phyloP scores from a whole-genome alignment of 2,888 invertebrate genomes.

The Trichopoda pennipes region DNA sequence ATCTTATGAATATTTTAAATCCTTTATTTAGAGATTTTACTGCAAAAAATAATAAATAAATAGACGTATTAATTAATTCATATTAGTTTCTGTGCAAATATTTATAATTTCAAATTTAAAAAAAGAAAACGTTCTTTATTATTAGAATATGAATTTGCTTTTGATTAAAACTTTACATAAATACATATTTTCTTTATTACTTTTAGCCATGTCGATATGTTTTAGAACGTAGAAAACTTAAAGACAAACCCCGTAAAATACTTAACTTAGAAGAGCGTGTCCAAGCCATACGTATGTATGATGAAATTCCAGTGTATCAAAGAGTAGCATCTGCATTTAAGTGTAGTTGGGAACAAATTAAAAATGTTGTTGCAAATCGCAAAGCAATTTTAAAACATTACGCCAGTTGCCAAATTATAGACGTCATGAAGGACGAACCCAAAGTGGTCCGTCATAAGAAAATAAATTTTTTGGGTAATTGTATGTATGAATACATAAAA shows the following conservation, averaged over 20 bases:
- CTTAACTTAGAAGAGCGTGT: constrained; percentile 72
- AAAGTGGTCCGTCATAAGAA: constrained; percentile 70
- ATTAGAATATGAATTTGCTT: no score
- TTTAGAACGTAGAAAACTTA: constrained; percentile 67
- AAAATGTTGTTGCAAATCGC: constrained; percentile 71
- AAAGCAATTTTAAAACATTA: constrained; percentile 71
- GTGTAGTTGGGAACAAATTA: constrained; percentile 73
- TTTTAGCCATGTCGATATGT: constrained; percentile 69
- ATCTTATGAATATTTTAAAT: no score
- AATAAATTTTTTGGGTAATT: constrained; percentile 71
- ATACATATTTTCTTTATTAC: constrained; percentile 26
- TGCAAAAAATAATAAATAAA: no score
- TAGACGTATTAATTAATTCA: no score
- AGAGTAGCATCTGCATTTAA: constrained; percentile 70
- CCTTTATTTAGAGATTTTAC: no score
- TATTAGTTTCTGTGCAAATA: no score
- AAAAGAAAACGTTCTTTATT: no score
- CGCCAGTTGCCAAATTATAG: constrained; percentile 70
- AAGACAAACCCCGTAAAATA: constrained; percentile 70
- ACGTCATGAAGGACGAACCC: constrained; percentile 66
- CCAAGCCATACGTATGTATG: constrained; percentile 71
- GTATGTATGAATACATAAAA: constrained; percentile 71
- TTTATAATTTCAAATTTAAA: no score
- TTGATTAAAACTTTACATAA: neutral
- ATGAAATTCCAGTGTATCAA: constrained; percentile 70